phyloP scores from a whole-genome alignment of 1,140 invertebrate species.

The Scaptomyza graminum region DNA sequence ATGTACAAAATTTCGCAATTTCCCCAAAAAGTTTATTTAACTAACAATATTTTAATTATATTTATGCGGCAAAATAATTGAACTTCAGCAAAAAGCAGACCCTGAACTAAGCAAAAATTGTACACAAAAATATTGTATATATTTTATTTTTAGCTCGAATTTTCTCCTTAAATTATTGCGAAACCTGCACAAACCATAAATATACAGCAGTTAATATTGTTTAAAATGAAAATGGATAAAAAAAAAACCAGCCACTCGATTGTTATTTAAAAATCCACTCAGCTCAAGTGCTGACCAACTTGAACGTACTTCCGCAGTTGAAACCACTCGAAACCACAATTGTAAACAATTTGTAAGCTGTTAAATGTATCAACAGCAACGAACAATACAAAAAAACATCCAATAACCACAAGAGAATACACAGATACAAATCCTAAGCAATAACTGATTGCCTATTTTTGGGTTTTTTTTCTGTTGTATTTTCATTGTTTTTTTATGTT shows the following conservation, averaged over 20 bases:
- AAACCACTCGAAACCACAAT: slow-evolving; percentile 13
- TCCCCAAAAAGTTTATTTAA: too few relatives aligned
- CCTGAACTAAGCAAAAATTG: too few relatives aligned
- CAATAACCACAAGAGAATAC: slow-evolving; percentile 6
- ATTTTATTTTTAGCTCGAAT: too few relatives aligned
- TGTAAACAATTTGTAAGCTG: slow-evolving; percentile 42
- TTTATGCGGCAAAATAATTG: too few relatives aligned
- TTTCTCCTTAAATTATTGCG: too few relatives aligned
- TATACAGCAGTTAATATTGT: background rate
- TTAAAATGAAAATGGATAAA: background rate
- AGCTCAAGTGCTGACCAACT: background rate
- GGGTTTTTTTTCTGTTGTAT: too few relatives aligned
- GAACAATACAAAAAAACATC: background rate
- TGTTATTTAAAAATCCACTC: background rate
- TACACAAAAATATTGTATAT: too few relatives aligned
- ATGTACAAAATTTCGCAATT: background rate
- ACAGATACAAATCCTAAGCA: slow-evolving; percentile 4
- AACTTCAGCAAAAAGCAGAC: too few relatives aligned
- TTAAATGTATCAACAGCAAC: slow-evolving; percentile 15
- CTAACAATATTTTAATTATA: too few relatives aligned
- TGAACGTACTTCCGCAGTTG: background rate
- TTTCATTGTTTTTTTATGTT: slow-evolving; percentile 13
- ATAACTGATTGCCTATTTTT: slow-evolving; percentile 21
- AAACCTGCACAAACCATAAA: background rate
- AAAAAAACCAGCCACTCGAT: background rate